A percentile compares a stretch with the other conserved stretches of the same genome.
phyloP scores from a whole-genome alignment of 2,113 vertebrate species.

The Lepus timidus region DNA sequence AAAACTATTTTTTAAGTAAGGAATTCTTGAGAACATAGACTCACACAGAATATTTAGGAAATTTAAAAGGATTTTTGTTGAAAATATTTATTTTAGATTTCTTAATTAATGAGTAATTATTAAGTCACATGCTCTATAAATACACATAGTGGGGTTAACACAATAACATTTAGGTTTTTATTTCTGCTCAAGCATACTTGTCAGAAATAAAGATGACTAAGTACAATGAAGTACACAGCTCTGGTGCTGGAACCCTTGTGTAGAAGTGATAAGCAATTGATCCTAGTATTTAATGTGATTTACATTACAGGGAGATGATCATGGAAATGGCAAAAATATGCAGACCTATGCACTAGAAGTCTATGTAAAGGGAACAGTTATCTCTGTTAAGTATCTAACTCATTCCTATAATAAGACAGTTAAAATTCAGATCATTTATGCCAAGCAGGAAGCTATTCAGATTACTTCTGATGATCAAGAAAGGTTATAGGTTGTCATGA shows the following conservation, averaged over 20 bases:
- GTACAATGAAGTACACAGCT: background rate
- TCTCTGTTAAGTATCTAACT: conserved; percentile 21
- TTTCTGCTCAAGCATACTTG: background rate
- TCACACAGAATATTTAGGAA: background rate
- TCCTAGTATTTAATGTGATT: background rate
- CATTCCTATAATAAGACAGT: conserved; percentile 31
- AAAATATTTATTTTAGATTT: conserved; percentile 39
- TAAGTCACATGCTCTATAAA: conserved; percentile 13
- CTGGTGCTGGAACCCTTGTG: background rate
- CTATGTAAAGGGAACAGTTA: background rate
- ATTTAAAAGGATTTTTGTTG: background rate
- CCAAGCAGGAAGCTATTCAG: background rate
- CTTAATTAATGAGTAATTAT: background rate
- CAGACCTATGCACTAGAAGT: background rate
- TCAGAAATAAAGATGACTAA: background rate
- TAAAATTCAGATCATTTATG: conserved; percentile 5
- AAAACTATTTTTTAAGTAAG: background rate
- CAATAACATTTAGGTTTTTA: background rate
- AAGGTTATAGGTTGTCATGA: background rate
- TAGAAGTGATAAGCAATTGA: background rate
- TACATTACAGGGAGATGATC: background rate
- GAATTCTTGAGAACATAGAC: background rate
- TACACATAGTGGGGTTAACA: conserved; percentile 5
- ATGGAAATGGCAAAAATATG: background rate
- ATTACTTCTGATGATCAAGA: background rate